Base-by-base conservation (phyloP, 2,888 invertebrate species). In the Tiliacea aurago region DNA sequence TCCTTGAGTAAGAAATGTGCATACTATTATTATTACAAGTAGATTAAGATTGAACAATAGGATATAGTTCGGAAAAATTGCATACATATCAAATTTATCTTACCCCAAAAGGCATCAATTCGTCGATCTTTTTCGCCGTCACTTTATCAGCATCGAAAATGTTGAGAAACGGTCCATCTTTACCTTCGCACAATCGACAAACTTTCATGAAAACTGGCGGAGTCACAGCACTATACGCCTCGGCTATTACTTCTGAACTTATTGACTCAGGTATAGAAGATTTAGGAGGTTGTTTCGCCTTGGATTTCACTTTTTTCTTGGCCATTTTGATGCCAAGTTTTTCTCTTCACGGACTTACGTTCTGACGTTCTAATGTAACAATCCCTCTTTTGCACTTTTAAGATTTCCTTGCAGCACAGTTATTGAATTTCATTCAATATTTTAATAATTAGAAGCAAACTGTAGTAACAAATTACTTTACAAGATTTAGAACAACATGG, bases 101-200 rank as follows among this genome's bases (percentile, higher is more conserved):
- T 88, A 96, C 96, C 90, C 80, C 91, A 88, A 96, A 96, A 49
- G 96, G 96, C 94, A 96, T 92, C 64, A 96, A 79, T 47, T 94
- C 92, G 49, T 95, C 93, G 76, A 96, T 95, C 89, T 95, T 96
- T 84, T 92, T 95, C 0, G 95, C 93, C n/a, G 93, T 94, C 20
- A 92, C 83, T 85, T 93, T 94, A 68, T 95, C 96, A 55, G 93
- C 88, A 62, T 94, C 95, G 78, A 96, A 96, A 76, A 96, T 96
- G 76, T 96, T 95, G 13, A 96, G 90, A 78, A 96, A 96, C 3
- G 96, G 96, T 0, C 96, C 96, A 89, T 95, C 95, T 89, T 95
- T 95, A 56, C 92, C 86, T 84, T 95, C 96, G 80, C 96, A 96
- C 2, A 96, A 88, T 70, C 96, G 90, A 85, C 96, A 96, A 28